Conservation (phyloP, 2,797 vertebrate genomes). For the Gobio occitaniae region DNA sequence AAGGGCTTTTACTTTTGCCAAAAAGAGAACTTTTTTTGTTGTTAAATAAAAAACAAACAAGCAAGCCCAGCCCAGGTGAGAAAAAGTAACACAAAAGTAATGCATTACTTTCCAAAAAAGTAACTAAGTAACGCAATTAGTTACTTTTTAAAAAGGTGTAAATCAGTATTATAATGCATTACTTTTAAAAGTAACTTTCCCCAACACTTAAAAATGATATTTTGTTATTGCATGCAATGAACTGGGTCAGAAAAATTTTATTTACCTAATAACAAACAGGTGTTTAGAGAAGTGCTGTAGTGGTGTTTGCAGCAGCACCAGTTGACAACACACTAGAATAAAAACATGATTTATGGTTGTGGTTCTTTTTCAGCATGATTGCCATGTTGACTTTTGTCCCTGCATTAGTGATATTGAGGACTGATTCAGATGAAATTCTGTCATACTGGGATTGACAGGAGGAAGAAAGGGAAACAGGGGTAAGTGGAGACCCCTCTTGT, state of each 20-base stretch:
- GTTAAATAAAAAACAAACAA: too few relatives aligned
- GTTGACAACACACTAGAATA: background rate
- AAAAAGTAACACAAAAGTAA: too few relatives aligned
- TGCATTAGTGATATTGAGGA: constrained; percentile 41
- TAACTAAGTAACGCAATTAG: too few relatives aligned
- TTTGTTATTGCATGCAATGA: background rate
- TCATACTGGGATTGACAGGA: constrained; percentile 30
- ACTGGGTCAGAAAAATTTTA: background rate
- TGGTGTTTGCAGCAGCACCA: background rate
- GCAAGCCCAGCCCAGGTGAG: too few relatives aligned
- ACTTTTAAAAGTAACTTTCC: too few relatives aligned
- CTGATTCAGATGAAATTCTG: constrained; percentile 39
- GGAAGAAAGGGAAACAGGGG: constrained; percentile 34
- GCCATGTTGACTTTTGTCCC: constrained; percentile 7
- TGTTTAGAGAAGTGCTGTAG: background rate
- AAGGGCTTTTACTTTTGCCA: too few relatives aligned
- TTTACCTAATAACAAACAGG: background rate
- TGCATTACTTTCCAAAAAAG: too few relatives aligned
- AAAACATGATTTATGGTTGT: constrained; percentile 15
- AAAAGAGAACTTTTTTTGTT: too few relatives aligned
- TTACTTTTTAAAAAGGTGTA: too few relatives aligned
- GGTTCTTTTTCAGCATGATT: constrained; percentile 38
- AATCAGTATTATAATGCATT: too few relatives aligned
- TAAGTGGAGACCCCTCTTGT: constrained; percentile 52
- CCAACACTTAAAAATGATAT: background rate